A percentile compares a stretch with the other conserved stretches of the same genome.
These are phyloP conservation scores for Sminthurinus aureus DNA, from an alignment of 2,888 invertebrate species.

Conservation along the genomic window DNA sequence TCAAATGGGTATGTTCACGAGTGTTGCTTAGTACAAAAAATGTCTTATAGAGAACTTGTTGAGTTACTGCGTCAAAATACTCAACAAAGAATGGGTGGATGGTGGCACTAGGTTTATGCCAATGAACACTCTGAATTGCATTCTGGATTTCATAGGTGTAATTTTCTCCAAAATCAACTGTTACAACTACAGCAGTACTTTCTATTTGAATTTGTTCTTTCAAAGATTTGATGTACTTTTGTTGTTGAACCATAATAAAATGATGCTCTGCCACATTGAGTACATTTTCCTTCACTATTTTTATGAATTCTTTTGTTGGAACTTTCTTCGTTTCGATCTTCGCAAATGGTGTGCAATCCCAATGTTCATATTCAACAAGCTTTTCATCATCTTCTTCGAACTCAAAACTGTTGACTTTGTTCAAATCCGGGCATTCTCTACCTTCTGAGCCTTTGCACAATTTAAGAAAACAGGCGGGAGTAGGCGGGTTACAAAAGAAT, in stretches of 20 bases:
- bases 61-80: not conserved
- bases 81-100: slow-evolving; percentile 15
- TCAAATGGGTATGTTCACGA: not conserved
- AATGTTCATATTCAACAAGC: slow-evolving; percentile 4
- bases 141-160: not conserved
- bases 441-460: not conserved
- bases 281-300: not conserved
- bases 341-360: not conserved
- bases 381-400: not conserved
- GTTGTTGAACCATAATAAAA: not conserved
- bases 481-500: not conserved
- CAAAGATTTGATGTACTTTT: not conserved
- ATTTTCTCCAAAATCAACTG: slow-evolving; percentile 24
- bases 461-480: not conserved
- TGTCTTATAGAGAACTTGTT: not conserved
- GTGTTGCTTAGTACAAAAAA: slow-evolving; percentile 19
- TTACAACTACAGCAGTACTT: not conserved
- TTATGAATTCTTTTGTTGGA: not conserved
- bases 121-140: slow-evolving; percentile 11
- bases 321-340: not conserved
- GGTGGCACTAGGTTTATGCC: not conserved
- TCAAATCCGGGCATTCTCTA: slow-evolving; percentile 21
- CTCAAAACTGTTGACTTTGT: not conserved
- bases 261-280: slow-evolving; percentile 11
- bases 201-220: not conserved